These are phyloP conservation scores for Oreochromis aureus DNA, from an alignment of 2,113 vertebrate genomes.

Conservation along the genomic window DNA sequence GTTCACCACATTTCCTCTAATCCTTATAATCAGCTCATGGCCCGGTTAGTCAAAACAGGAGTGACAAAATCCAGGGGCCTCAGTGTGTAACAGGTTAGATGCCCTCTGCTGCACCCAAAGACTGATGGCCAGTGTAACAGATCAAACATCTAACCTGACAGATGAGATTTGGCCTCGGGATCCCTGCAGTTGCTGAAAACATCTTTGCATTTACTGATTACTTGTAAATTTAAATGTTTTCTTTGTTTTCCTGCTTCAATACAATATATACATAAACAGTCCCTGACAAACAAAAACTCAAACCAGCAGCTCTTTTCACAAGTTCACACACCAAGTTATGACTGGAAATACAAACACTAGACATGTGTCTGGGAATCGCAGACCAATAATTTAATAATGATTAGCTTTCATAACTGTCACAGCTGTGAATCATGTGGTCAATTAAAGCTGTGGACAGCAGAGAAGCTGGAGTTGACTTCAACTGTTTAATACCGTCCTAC, in stretches of 20 bases:
- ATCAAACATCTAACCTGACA: background rate
- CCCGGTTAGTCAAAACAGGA: conserved; percentile 56
- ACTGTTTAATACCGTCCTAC: background rate
- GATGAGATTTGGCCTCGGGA: background rate
- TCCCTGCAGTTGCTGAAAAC: background rate
- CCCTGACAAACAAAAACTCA: background rate
- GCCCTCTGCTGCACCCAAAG: background rate
- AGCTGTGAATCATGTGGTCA: background rate
- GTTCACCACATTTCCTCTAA: conserved; percentile 54
- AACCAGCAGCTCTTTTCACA: background rate
- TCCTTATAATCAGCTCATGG: conserved; percentile 65
- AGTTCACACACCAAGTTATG: background rate
- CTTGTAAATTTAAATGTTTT: background rate
- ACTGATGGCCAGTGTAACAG: conserved; percentile 31
- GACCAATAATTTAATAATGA: background rate
- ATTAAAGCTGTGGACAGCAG: background rate
- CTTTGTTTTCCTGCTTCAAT: background rate
- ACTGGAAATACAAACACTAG: background rate
- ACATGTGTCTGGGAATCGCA: background rate
- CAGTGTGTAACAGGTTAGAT: conserved; percentile 23
- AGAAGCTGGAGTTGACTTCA: conserved; percentile 4
- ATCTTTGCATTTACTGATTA: background rate
- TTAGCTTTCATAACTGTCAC: background rate
- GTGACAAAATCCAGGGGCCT: conserved; percentile 53
- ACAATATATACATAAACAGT: background rate